Base-by-base conservation (phyloP, 2,113 vertebrate genomes). In the Osmerus eperlanus region DNA sequence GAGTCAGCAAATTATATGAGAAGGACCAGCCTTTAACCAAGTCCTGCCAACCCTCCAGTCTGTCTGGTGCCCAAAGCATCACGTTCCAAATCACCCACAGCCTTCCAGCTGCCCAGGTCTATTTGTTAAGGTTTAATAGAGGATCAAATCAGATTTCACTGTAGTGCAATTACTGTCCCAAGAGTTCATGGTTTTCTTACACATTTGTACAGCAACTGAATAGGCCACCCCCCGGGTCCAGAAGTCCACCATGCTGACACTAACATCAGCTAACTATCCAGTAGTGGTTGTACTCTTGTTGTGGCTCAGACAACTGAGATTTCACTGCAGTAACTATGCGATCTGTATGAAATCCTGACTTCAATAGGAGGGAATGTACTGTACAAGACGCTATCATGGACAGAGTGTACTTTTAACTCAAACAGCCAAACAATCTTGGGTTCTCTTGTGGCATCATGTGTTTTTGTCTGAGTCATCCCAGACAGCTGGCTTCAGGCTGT, bases 1-100 rank as follows among this genome's bases (percentile, higher is more conserved):
- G 76, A 84, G 76, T 85, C 76, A 78, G 74, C 74, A 76, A 41
- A 76, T 47, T 15, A 70, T 41, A 69, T 53, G 18, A 62, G 41
- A 18, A 71, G 60, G 14, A 52, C 29, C 73, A 65, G 32, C 68
- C 21, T 16, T 47, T 68, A 18, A 59, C 41, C 51, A 79, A 13
- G 62, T 41, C 62, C 16, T 36, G 29, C 28, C 29, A n/a, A 41
- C 18, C 63, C 15, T 51, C 16, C 55, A 16, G 67, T 58, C 61
- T n/a, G n/a, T 4, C 65, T 25, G 16, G n/a, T 51, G 29, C 23
- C 71, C 71, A 71, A 52, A 53, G 19, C 58, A 67, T 63, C 62
- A 51, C 60, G 19, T 15, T 29, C 15, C 53, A 47, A 55, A 32
- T 65, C 28, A 53, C 2, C 70, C 72, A 36, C 61, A 36, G 47